These are phyloP conservation scores for Copsychus sechellarum DNA, from an alignment of 2,113 vertebrate genomes.

Conservation along the genomic window DNA sequence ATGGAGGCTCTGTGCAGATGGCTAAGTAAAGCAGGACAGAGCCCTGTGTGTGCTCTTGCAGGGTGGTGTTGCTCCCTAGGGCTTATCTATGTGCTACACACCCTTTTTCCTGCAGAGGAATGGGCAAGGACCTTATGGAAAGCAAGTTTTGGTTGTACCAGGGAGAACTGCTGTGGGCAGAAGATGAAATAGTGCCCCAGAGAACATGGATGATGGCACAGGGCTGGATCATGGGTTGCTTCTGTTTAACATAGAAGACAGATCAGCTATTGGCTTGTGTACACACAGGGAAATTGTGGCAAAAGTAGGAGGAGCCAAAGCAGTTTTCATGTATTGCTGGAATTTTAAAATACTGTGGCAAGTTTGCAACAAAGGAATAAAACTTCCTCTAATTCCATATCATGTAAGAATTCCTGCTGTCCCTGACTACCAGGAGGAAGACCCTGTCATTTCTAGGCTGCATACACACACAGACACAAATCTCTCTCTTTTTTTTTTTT, in stretches of 20 bases:
- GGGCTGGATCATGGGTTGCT: neutral
- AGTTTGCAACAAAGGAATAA: neutral
- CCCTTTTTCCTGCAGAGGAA: neutral
- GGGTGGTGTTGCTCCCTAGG: neutral
- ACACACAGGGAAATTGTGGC: neutral
- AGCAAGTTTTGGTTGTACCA: accelerated
- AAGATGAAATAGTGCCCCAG: neutral
- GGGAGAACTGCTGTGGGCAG: accelerated
- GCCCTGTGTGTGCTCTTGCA: neutral
- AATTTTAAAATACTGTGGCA: neutral
- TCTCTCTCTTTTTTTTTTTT: neutral
- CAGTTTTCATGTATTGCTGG: neutral
- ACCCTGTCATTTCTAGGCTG: neutral
- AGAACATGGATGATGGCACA: accelerated
- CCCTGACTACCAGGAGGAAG: neutral
- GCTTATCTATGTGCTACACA: neutral
- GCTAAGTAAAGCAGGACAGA: neutral
- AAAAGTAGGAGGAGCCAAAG: neutral
- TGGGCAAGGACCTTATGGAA: neutral
- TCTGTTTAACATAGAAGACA: neutral
- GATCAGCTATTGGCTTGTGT: neutral
- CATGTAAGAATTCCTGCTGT: neutral
- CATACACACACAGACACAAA: neutral
- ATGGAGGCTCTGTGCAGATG: neutral
- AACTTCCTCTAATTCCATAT: neutral